phyloP scores from a whole-genome alignment of 2,888 invertebrate species.

The Papilio protenor region DNA sequence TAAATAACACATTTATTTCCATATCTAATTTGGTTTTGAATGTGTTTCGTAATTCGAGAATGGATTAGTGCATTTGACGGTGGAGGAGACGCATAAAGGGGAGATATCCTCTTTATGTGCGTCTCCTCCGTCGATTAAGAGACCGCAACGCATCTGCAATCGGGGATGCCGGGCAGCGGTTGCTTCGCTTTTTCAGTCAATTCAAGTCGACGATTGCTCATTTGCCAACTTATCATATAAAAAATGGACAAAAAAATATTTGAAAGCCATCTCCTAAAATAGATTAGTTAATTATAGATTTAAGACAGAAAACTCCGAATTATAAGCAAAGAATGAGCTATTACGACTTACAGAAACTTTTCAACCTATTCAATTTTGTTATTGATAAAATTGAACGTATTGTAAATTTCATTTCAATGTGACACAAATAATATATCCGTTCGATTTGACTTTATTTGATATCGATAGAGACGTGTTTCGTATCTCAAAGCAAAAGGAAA shows the following conservation, averaged over 20 bases:
- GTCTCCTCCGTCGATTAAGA: no score
- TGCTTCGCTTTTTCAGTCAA: no score
- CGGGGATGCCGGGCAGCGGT: no score
- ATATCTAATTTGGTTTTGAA: background rate
- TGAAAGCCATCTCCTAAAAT: constrained; percentile 88
- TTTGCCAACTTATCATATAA: background rate
- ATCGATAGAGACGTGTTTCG: background rate
- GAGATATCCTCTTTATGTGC: no score
- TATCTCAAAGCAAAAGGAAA: background rate
- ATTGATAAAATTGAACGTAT: background rate
- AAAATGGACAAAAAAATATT: constrained; percentile 65
- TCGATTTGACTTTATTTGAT: background rate
- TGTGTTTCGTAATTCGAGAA: background rate
- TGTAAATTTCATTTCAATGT: constrained; percentile 1
- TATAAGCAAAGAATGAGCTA: constrained; percentile 62
- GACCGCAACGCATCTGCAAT: no score
- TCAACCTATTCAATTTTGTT: background rate
- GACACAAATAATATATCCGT: constrained; percentile 1
- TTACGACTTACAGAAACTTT: background rate
- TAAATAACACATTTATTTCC: background rate
- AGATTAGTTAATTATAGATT: background rate
- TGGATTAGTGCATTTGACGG: no score
- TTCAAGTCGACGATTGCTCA: no score
- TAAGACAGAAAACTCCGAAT: background rate
- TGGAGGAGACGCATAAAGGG: no score